Conservation (phyloP, 2,113 vertebrate genomes). For the Atlantisia rogersi region DNA sequence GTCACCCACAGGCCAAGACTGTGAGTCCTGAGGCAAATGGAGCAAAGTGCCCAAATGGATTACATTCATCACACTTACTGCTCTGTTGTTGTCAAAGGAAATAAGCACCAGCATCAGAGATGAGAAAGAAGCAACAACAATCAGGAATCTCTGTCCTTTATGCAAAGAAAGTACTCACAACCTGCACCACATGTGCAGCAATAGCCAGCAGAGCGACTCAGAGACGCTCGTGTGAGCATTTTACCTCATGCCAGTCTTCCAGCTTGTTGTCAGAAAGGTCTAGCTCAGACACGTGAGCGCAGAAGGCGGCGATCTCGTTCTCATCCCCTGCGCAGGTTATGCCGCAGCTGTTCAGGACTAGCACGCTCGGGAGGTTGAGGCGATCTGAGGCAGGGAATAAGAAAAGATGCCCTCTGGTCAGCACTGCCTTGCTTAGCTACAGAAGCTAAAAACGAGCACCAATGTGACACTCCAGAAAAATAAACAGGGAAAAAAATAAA, state of each 20-base stretch:
- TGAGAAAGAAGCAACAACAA: background rate
- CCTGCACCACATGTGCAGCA: background rate
- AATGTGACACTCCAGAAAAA: background rate
- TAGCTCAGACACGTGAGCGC: constrained; percentile 92
- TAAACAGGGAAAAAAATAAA: background rate
- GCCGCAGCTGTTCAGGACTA: constrained; percentile 91
- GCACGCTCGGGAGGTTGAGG: constrained; percentile 89
- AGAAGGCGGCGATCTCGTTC: constrained; percentile 90
- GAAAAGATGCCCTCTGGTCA: background rate
- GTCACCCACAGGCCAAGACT: background rate
- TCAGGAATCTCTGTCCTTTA: background rate
- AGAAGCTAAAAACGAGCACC: background rate
- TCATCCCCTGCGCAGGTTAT: constrained; percentile 91
- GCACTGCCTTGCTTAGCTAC: background rate
- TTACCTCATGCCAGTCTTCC: constrained; percentile 94
- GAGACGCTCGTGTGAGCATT: background rate
- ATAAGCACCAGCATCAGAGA: constrained; percentile 7
- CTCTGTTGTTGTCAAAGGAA: background rate
- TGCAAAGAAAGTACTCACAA: background rate
- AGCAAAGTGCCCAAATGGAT: background rate
- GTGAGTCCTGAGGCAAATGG: background rate
- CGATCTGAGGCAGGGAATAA: constrained; percentile 77
- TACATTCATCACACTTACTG: background rate
- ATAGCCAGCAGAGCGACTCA: background rate
- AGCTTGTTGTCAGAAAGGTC: constrained; percentile 96